Conservation (phyloP, 1,140 invertebrate genomes). For the Hesperophylax magnus region DNA sequence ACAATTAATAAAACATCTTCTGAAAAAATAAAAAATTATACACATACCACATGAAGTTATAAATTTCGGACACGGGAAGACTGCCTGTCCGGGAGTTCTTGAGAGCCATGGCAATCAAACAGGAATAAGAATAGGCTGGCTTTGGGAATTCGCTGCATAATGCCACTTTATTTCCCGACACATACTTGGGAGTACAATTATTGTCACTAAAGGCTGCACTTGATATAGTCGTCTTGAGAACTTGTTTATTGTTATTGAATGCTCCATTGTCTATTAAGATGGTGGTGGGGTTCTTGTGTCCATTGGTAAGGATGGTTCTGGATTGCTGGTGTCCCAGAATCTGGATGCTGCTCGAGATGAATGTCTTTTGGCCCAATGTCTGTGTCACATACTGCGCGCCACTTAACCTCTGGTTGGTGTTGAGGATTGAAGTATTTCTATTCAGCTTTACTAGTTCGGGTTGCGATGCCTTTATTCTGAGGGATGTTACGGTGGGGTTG, state of each 20-base stretch:
- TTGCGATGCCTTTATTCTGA: constrained; percentile 66
- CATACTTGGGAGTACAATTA: constrained; percentile 67
- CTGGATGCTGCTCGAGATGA: constrained; percentile 71
- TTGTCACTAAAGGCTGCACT: constrained; percentile 64
- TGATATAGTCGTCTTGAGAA: constrained; percentile 67
- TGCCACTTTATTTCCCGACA: constrained; percentile 65
- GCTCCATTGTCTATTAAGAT: constrained; percentile 69
- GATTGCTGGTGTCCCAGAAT: constrained; percentile 69
- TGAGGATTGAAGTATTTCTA: constrained; percentile 69
- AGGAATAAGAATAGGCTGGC: constrained; percentile 97
- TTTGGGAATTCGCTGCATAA: constrained; percentile 88
- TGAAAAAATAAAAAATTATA: not conserved
- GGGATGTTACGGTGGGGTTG: constrained; percentile 59
- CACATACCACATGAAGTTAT: constrained; percentile 97
- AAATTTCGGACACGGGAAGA: constrained; percentile 97
- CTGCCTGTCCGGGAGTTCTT: constrained; percentile 96
- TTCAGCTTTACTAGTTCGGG: constrained; percentile 66
- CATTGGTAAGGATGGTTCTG: constrained; percentile 69
- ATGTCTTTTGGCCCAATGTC: constrained; percentile 68
- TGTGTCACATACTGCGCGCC: constrained; percentile 62
- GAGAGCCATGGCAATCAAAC: constrained; percentile 96
- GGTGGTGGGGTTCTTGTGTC: constrained; percentile 67
- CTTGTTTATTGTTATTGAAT: constrained; percentile 66
- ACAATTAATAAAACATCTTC: not conserved
- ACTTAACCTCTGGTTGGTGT: constrained; percentile 62